phyloP scores from a whole-genome alignment of 2,797 vertebrate genomes.

The Toxotes lorentzi region DNA sequence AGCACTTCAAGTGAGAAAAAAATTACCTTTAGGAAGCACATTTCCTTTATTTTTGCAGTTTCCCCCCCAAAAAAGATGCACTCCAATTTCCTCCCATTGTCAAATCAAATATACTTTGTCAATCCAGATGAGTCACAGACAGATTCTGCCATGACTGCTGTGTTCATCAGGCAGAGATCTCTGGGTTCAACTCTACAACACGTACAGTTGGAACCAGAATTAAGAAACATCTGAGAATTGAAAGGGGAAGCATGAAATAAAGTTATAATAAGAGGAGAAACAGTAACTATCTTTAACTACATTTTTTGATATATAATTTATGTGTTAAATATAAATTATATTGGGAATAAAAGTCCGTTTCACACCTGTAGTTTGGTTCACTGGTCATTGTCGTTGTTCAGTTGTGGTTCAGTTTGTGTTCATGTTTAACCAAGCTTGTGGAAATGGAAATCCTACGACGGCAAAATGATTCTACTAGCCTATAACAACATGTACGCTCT shows the following conservation, averaged over 20 bases:
- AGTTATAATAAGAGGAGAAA: neutral
- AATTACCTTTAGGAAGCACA: slow-evolving; percentile 72
- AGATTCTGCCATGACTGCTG: neutral
- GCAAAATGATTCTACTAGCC: too few species aligned
- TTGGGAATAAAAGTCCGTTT: too few species aligned
- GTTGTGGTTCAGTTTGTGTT: too few species aligned
- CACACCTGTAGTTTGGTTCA: too few species aligned
- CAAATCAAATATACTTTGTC: slow-evolving; percentile 63
- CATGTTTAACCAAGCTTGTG: too few species aligned
- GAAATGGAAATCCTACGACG: too few species aligned
- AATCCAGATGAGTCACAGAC: slow-evolving; percentile 19
- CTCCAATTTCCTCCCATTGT: slow-evolving; percentile 70
- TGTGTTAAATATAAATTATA: too few species aligned
- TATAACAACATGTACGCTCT: too few species aligned
- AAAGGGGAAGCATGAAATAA: neutral
- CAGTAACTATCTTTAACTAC: too few species aligned
- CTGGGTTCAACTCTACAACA: slow-evolving; percentile 9
- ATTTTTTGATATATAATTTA: too few species aligned
- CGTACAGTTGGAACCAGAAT: neutral
- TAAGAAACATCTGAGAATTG: neutral
- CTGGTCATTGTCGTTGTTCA: too few species aligned
- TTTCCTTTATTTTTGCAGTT: slow-evolving; percentile 63
- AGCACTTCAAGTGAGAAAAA: slow-evolving; percentile 60
- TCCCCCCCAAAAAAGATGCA: slow-evolving; percentile 37
- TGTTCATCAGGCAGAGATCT: slow-evolving; percentile 29